phyloP scores from a whole-genome alignment of 2,797 vertebrate species.

The Gambelia wislizenii region DNA sequence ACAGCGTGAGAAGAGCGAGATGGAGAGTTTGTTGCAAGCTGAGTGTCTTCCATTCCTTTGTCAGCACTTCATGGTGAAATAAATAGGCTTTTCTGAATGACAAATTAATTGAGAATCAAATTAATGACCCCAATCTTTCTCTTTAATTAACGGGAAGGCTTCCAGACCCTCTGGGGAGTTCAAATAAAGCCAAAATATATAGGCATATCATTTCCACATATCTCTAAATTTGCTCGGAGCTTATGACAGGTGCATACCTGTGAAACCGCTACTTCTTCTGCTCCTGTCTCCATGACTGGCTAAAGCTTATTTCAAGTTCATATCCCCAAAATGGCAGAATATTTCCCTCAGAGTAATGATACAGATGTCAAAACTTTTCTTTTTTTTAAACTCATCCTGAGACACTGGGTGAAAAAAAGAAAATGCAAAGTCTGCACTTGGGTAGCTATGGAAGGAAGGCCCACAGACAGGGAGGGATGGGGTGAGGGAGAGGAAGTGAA shows the following conservation, averaged over 20 bases:
- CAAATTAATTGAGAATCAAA: conserved; percentile 61
- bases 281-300: conserved; percentile 30
- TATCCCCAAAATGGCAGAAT: conserved; percentile 33
- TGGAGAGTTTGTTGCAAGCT: conserved; percentile 16
- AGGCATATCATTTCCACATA: conserved; percentile 37
- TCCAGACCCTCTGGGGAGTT: conserved; percentile 44
- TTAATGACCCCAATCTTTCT: conserved; percentile 55
- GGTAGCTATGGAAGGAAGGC: background rate
- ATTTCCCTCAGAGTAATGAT: conserved; percentile 32
- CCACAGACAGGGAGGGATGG: background rate
- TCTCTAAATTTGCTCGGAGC: conserved; percentile 51
- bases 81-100: conserved; percentile 56
- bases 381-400: background rate
- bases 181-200: conserved; percentile 39
- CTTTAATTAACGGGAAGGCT: conserved; percentile 53
- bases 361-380: conserved; percentile 29
- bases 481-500: background rate
- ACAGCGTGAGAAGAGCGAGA: conserved; percentile 31
- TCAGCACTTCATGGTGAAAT: conserved; percentile 60
- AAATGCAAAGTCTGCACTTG: fast-evolving
- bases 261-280: conserved; percentile 1
- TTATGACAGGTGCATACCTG: conserved; percentile 43
- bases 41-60: conserved; percentile 41
- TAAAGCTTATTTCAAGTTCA: conserved; percentile 35
- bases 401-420: conserved; percentile 46